Conservation (phyloP, 2,888 invertebrate genomes). For the Macrophya alboannulata region DNA sequence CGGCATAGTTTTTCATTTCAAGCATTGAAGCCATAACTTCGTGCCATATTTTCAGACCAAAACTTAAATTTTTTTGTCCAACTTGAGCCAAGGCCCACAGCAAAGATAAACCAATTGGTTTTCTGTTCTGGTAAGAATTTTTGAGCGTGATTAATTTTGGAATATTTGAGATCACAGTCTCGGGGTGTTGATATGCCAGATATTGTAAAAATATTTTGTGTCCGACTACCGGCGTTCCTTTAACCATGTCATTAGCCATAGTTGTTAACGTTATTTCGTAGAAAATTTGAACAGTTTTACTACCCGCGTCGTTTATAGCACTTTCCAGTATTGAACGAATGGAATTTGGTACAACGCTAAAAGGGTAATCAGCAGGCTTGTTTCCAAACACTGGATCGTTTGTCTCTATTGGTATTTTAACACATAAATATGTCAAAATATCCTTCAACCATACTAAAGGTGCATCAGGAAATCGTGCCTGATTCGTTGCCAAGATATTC, state of each 20-base stretch:
- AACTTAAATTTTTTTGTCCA: slow-evolving; percentile 84
- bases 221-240: slow-evolving; percentile 85
- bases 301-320: slow-evolving; percentile 84
- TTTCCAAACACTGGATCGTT: slow-evolving; percentile 84
- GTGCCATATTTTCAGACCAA: slow-evolving; percentile 89
- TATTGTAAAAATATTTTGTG: slow-evolving; percentile 88
- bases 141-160: slow-evolving; percentile 85
- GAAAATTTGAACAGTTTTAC: slow-evolving; percentile 85
- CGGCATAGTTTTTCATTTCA: slow-evolving; percentile 87
- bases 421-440: slow-evolving; percentile 85
- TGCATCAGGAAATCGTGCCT: slow-evolving; percentile 86
- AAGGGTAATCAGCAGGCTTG: slow-evolving; percentile 83
- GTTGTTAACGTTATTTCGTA: slow-evolving; percentile 87
- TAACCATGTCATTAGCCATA: slow-evolving; percentile 88
- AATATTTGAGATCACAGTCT: slow-evolving; percentile 84
- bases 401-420: slow-evolving; percentile 84
- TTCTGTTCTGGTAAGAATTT: slow-evolving; percentile 90
- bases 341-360: slow-evolving; percentile 81
- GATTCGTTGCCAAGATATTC: slow-evolving; percentile 82
- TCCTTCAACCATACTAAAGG: slow-evolving; percentile 88
- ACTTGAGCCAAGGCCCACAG: slow-evolving; percentile 91
- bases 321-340: slow-evolving; percentile 80
- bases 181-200: slow-evolving; percentile 85
- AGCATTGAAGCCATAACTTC: slow-evolving; percentile 88
- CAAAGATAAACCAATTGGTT: slow-evolving; percentile 87